A percentile compares a stretch with the other conserved stretches of the same genome.
Evolutionary conservation across 1,140 invertebrate species (phyloP).

Genomic region (Helicoverpa armigera): DNA sequence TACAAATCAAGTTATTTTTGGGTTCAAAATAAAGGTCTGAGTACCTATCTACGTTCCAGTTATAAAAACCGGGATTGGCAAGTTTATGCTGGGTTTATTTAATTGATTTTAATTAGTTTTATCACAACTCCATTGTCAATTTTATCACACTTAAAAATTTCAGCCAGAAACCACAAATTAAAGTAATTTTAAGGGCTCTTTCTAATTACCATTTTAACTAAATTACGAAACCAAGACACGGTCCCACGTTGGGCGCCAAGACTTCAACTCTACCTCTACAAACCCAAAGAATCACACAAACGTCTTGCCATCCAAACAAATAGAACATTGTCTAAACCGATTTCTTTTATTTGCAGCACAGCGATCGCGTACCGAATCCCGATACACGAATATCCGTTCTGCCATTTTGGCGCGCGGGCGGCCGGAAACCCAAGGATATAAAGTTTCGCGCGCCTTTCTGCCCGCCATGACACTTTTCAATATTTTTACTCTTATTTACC

Average conservation of each 20-base stretch:
- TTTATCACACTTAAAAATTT: no score
- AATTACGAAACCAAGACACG: neutral
- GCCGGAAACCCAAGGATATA: constrained; percentile 83
- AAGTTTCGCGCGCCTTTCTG: constrained; percentile 80
- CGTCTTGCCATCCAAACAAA: neutral
- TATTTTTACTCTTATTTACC: constrained; percentile 85
- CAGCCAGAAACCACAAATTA: no score
- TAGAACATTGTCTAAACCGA: constrained; percentile 48
- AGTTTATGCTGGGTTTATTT: neutral
- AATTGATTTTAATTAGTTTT: neutral
- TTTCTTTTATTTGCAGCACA: constrained; percentile 47
- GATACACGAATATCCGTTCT: constrained; percentile 81
- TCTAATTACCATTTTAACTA: no score
- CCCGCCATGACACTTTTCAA: constrained; percentile 82
- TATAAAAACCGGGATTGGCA: no score
- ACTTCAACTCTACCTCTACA: neutral
- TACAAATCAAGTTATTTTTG: constrained; percentile 21
- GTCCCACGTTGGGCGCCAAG: constrained; percentile 28
- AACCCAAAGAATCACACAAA: neutral
- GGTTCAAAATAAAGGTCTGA: neutral
- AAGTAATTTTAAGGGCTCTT: no score
- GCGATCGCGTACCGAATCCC: constrained; percentile 52
- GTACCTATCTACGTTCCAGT: no score
- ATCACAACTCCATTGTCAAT: neutral
- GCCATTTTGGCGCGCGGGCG: constrained; percentile 80